Evolutionary conservation across 2,797 vertebrate species (phyloP).

Genomic region (Arrhamphus sclerolepis): DNA sequence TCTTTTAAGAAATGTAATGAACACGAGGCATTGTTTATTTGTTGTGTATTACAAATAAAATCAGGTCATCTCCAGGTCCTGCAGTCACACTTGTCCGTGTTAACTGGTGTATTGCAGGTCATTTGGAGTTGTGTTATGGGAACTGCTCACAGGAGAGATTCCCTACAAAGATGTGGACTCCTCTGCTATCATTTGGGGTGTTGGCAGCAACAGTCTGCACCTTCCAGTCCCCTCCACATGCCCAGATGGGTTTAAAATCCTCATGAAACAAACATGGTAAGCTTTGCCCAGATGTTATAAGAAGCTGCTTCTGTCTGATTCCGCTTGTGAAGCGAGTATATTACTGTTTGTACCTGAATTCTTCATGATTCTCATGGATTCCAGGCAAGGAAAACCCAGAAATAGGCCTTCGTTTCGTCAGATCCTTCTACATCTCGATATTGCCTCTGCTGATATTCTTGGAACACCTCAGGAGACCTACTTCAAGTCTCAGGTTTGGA

Average conservation of each 20-base stretch:
- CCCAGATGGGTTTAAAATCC: conserved; percentile 98
- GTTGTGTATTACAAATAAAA: not conserved
- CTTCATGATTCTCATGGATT: conserved; percentile 5
- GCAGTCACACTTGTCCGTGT: not conserved
- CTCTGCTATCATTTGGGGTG: conserved; percentile 98
- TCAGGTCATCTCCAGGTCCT: too few relatives aligned
- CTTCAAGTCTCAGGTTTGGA: conserved; percentile 95
- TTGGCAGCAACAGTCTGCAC: conserved; percentile 97
- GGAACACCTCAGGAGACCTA: conserved; percentile 98
- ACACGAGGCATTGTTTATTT: not conserved
- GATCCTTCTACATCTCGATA: conserved; percentile 97
- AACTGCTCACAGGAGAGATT: conserved; percentile 96
- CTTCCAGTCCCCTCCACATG: conserved; percentile 98
- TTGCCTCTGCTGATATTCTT: conserved; percentile 95
- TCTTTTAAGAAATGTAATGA: not conserved
- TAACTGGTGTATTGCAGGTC: conserved; percentile 82
- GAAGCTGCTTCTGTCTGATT: not conserved
- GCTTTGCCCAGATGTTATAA: conserved; percentile 14
- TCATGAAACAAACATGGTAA: conserved; percentile 99
- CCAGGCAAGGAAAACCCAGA: conserved; percentile 96
- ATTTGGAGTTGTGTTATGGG: conserved; percentile 98
- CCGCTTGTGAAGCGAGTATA: too few relatives aligned
- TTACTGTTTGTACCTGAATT: not conserved
- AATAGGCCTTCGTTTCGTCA: conserved; percentile 97
- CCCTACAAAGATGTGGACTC: conserved; percentile 99